These are phyloP conservation scores for Hypolimnas misippus DNA, from an alignment of 2,888 invertebrate species.

Conservation along the genomic window DNA sequence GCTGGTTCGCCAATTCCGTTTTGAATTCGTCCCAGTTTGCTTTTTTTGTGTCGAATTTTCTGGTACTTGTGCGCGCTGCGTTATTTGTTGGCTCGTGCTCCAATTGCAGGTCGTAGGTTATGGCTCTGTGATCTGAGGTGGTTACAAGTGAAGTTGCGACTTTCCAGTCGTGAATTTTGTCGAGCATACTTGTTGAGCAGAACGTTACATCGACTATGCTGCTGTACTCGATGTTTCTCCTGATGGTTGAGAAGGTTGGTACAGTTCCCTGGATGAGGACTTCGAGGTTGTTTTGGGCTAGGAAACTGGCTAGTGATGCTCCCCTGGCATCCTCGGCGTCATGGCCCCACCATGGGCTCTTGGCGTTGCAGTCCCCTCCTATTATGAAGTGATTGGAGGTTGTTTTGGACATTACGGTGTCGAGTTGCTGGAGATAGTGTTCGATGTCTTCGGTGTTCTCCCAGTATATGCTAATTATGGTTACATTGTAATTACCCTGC, in stretches of 20 bases:
- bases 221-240: background rate
- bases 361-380: constrained; percentile 32
- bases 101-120: too few species aligned
- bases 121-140: background rate
- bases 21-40: background rate
- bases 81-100: too few species aligned
- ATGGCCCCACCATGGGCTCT: constrained; percentile 36
- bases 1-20: background rate
- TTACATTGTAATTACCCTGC: too few species aligned
- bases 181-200: background rate
- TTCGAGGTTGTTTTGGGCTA: constrained; percentile 27
- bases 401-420: background rate
- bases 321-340: constrained; percentile 25
- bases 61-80: background rate
- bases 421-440: constrained; percentile 17
- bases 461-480: constrained; percentile 3
- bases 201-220: background rate
- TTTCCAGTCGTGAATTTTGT: background rate
- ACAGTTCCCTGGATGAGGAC: background rate
- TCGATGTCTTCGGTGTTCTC: constrained; percentile 11
- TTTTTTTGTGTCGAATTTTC: background rate
- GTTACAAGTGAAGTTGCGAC: background rate
- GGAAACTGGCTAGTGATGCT: constrained; percentile 14
- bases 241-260: background rate
- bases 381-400: constrained; percentile 24